Percentiles rank a stretch among this genome's conserved stretches.
phyloP scores from a whole-genome alignment of 2,888 invertebrate genomes.

The Drosophila limbata region DNA sequence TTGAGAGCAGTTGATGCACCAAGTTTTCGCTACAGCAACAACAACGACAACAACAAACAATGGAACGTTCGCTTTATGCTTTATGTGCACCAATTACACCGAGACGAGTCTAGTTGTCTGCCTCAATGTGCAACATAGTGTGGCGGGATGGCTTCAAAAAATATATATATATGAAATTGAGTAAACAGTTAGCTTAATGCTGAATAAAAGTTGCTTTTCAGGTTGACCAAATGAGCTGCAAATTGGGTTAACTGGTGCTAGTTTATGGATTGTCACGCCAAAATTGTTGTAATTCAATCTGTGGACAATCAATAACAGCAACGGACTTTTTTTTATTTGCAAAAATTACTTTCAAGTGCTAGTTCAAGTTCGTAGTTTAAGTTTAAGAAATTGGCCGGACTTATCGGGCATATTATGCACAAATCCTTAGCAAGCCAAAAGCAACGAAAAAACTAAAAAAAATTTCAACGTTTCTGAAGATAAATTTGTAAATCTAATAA shows the following conservation, averaged over 20 bases:
- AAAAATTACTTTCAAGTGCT: neutral
- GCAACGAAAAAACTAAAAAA: too few species aligned
- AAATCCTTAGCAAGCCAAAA: too few species aligned
- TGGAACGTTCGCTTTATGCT: slow-evolving; percentile 36
- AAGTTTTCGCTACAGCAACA: slow-evolving; percentile 54
- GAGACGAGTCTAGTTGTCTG: slow-evolving; percentile 23
- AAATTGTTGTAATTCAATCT: slow-evolving; percentile 7
- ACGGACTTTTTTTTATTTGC: neutral
- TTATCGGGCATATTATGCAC: too few species aligned
- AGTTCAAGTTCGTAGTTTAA: neutral
- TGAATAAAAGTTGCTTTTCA: slow-evolving; percentile 66
- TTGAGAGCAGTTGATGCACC: slow-evolving; percentile 66
- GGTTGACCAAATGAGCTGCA: slow-evolving; percentile 37
- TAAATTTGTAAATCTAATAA: too few species aligned
- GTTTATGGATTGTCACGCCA: slow-evolving; percentile 32
- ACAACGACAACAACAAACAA: slow-evolving; percentile 27
- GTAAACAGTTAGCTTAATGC: slow-evolving; percentile 24
- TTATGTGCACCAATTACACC: slow-evolving; percentile 70
- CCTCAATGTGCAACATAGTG: slow-evolving; percentile 74
- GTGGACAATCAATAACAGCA: neutral
- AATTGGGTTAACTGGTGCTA: slow-evolving; percentile 66
- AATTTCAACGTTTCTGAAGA: too few species aligned
- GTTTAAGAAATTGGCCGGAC: neutral
- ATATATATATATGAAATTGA: slow-evolving; percentile 20
- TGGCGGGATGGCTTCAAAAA: slow-evolving; percentile 40